phyloP scores from a whole-genome alignment of 2,888 invertebrate genomes.

The Anthrax anthrax region DNA sequence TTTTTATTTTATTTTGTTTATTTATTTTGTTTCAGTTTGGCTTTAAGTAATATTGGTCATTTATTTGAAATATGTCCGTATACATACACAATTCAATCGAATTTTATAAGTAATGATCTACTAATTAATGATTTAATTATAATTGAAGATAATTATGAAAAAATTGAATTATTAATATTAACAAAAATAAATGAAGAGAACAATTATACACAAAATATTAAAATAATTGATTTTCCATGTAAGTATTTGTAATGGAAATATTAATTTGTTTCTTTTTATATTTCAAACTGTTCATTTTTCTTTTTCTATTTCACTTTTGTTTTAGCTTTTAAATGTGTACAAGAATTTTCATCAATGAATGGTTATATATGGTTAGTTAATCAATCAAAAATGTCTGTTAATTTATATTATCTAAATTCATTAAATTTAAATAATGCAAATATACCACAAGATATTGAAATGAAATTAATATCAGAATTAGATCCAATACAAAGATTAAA shows the following conservation, averaged over 20 bases:
- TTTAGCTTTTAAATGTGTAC: conserved; percentile 25
- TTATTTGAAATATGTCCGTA: conserved; percentile 28
- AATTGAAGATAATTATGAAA: conserved; percentile 26
- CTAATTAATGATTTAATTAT: conserved; percentile 28
- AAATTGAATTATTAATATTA: conserved; percentile 27
- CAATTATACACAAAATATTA: conserved; percentile 19
- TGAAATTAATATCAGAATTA: conserved; percentile 30
- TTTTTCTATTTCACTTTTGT: no score
- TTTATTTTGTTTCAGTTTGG: conserved; percentile 23
- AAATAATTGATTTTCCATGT: conserved; percentile 32
- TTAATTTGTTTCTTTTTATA: no score
- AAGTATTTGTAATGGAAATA: conserved; percentile 9
- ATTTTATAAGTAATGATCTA: conserved; percentile 2
- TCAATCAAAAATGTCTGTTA: conserved; percentile 29
- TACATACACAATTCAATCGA: conserved; percentile 11
- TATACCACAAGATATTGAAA: conserved; percentile 25
- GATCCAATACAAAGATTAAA: conserved; percentile 30
- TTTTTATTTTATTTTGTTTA: no score
- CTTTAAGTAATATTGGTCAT: conserved; percentile 24
- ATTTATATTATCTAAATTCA: conserved; percentile 28
- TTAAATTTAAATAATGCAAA: conserved; percentile 15
- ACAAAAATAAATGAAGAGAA: conserved; percentile 18
- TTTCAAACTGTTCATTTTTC: no score
- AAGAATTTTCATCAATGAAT: conserved; percentile 24
- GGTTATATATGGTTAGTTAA: conserved; percentile 27